A percentile compares a stretch with the other conserved stretches of the same genome.
Evolutionary conservation across 2,113 vertebrate genomes (phyloP).

Genomic region (Puntigrus tetrazona): DNA sequence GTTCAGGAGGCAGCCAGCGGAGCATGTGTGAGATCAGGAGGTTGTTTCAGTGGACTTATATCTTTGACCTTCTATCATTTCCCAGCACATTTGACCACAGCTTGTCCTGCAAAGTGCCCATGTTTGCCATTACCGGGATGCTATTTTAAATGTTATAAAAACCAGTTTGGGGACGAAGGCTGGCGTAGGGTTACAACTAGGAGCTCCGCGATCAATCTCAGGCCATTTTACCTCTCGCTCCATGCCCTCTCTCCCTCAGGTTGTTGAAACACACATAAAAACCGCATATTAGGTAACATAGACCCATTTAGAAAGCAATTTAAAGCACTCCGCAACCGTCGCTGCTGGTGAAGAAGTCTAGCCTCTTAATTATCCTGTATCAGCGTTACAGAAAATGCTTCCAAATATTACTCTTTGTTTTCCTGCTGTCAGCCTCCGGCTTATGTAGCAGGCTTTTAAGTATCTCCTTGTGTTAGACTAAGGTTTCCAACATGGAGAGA

Average conservation of each 20-base stretch:
- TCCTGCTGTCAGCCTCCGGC: slow-evolving; percentile 41
- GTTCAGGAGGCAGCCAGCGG: slow-evolving; percentile 63
- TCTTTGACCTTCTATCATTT: slow-evolving; percentile 72
- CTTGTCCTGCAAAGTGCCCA: slow-evolving; percentile 72
- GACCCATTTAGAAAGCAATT: slow-evolving; percentile 76
- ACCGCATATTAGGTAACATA: slow-evolving; percentile 80
- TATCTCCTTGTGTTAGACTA: slow-evolving; percentile 43
- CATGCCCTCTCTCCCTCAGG: slow-evolving; percentile 66
- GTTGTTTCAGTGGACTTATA: slow-evolving; percentile 69
- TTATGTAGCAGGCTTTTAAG: slow-evolving; percentile 50
- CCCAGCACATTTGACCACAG: slow-evolving; percentile 72
- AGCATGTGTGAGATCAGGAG: slow-evolving; percentile 60
- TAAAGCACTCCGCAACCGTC: slow-evolving; percentile 68
- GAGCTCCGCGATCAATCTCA: slow-evolving; percentile 74
- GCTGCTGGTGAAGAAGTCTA: slow-evolving; percentile 69
- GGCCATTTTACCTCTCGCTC: slow-evolving; percentile 66
- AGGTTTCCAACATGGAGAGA: slow-evolving; percentile 20
- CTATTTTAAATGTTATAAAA: slow-evolving; percentile 80
- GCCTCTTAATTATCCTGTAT: slow-evolving; percentile 76
- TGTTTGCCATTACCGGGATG: slow-evolving; percentile 67
- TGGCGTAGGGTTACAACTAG: slow-evolving; percentile 71
- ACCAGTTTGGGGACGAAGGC: slow-evolving; percentile 68
- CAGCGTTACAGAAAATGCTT: slow-evolving; percentile 64
- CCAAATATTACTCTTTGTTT: slow-evolving; percentile 63
- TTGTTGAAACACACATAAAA: slow-evolving; percentile 72